Base-by-base conservation (phyloP, 30 jellyfish, hydroid and myxozoan genomes). In the Hydractinia echinata region DNA sequence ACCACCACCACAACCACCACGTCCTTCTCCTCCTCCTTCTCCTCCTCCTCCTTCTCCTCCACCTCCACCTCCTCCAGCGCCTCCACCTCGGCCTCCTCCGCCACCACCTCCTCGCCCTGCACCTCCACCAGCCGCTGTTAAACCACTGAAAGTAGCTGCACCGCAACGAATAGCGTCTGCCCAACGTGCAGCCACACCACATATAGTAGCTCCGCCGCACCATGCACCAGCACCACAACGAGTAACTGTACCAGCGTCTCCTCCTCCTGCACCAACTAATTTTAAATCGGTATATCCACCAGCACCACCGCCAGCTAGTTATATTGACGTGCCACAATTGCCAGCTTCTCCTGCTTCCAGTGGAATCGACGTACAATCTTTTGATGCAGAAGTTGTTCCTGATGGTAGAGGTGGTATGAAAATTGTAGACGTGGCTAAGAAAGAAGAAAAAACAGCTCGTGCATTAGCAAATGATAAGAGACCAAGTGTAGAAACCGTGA, bases 351-450 rank as follows among this genome's bases (percentile, higher is more conserved):
- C 74, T n/a, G 19, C 19, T 11, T 44, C 19, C 18, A 7, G 7
- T 44, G 74, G 74, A 79, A 82, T 76, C 54, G 80, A 72, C 58
- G 90, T 89, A 15, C 88, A 89, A 53, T 85, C 95, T 0, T 83
- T 84, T 74, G 67, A 94, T 6, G 79, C 97, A 3, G 95, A 90
- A 55, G 16, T 85, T 4, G 90, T 83, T 1, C 94, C 96, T 53
- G 95, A 90, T 62, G 89, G 92, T 4, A 90, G 81, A 55, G 94
- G 95, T 2, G 95, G 94, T 55, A 85, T 74, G 69, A 87, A 77
- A 51, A 54, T 83, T 10, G 77, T 69, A 78, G 84, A 93, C 18
- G 55, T 16, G 14, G 13, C 76, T 54, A 13, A 18, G 60, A 77
- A 77, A 54, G 85, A 77, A 21, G 83, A 30, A 52, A 77, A 77